Conservation (phyloP, 23 tunicate genomes). For the Trididemnum clinides region DNA sequence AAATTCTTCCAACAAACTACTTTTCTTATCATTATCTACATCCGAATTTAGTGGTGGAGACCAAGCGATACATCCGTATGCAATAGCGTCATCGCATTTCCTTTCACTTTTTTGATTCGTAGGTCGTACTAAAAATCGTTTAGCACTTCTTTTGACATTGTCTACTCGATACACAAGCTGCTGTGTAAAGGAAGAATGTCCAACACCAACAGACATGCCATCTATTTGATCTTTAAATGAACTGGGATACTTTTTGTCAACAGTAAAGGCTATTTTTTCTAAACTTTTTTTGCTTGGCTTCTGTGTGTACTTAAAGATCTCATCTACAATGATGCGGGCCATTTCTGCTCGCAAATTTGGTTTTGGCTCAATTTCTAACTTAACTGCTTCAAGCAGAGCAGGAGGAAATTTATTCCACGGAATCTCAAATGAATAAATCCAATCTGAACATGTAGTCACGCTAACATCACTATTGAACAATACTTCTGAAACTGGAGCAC, state of each 20-base stretch:
- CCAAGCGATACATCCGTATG: background rate
- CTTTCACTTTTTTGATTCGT: background rate
- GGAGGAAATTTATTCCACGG: constrained; percentile 12
- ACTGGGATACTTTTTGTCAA: constrained; percentile 11
- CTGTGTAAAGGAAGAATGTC: constrained; percentile 3
- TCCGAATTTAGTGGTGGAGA: background rate
- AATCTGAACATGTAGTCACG: background rate
- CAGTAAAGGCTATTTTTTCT: background rate
- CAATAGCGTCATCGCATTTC: background rate
- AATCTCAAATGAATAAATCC: background rate
- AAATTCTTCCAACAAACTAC: background rate
- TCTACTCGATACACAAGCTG: background rate
- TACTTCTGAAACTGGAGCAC: background rate
- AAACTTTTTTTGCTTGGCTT: background rate
- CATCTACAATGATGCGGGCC: constrained; percentile 13
- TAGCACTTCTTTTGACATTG: background rate
- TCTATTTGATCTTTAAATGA: constrained; percentile 20
- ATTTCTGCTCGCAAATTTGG: background rate
- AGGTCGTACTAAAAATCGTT: background rate
- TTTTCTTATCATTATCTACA: background rate
- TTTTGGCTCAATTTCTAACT: background rate
- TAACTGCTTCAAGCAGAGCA: background rate
- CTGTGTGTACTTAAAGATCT: background rate
- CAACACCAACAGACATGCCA: constrained; percentile 3
- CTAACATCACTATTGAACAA: background rate